Evolutionary conservation across 2,888 invertebrate genomes (phyloP).

Genomic region (Mimumesa dahlbomi): DNA sequence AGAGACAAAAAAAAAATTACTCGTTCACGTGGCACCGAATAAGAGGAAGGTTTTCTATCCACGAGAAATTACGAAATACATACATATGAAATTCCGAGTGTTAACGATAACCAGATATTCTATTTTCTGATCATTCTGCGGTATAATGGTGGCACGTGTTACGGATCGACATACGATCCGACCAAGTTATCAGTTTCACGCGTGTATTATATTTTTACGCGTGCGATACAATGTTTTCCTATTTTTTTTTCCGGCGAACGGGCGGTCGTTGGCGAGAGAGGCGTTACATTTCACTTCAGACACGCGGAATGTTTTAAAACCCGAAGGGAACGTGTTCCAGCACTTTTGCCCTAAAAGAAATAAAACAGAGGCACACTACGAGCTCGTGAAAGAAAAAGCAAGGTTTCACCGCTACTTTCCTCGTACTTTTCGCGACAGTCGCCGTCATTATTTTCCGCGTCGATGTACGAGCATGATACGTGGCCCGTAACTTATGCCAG

Average conservation of each 20-base stretch:
- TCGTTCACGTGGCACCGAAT: too few relatives aligned
- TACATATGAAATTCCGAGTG: too few relatives aligned
- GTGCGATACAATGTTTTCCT: background rate
- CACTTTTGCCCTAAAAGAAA: background rate
- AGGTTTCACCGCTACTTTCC: conserved; percentile 50
- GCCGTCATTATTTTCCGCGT: conserved; percentile 33
- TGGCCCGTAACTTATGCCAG: background rate
- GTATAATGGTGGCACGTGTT: too few relatives aligned
- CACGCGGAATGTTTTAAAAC: conserved; percentile 1
- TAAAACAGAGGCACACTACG: conserved; percentile 6
- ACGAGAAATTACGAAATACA: too few relatives aligned
- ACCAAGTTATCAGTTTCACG: too few relatives aligned
- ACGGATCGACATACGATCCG: too few relatives aligned
- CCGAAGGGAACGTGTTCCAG: conserved; percentile 1
- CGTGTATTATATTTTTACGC: too few relatives aligned
- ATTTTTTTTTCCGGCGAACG: background rate
- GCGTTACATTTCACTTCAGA: background rate
- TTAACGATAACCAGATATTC: too few relatives aligned
- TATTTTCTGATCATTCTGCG: too few relatives aligned
- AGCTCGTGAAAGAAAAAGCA: conserved; percentile 18
- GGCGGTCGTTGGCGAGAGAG: too few relatives aligned
- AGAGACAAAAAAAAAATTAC: too few relatives aligned
- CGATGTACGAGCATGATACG: background rate
- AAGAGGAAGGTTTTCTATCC: too few relatives aligned
- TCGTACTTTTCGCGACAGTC: conserved; percentile 28